Percentiles rank a stretch among this genome's conserved stretches.
Evolutionary conservation across 2,888 invertebrate species (phyloP).

Genomic region (Lithosia quadra): DNA sequence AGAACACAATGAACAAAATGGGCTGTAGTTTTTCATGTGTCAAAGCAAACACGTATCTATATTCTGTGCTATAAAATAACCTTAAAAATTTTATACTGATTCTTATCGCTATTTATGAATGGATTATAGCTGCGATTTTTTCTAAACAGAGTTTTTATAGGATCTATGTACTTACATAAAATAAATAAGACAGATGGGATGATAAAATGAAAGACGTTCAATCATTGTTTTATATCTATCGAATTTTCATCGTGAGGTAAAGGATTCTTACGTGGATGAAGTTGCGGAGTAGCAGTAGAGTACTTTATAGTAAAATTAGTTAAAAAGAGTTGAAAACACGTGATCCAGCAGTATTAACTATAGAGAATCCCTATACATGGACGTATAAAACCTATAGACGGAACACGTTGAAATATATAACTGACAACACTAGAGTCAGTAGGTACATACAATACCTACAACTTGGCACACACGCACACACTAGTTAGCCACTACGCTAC

Average conservation of each 20-base stretch:
- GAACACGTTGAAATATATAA: too few species aligned
- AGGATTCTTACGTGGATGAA: neutral
- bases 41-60: conserved; percentile 30
- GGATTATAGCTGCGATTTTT: neutral
- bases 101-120: conserved; percentile 27
- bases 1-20: conserved; percentile 34
- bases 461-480: too few species aligned
- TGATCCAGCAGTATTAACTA: neutral
- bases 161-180: conserved; percentile 4
- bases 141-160: neutral
- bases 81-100: conserved; percentile 38
- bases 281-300: neutral
- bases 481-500: too few species aligned
- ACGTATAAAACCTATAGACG: too few species aligned
- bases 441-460: too few species aligned
- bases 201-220: neutral
- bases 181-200: neutral
- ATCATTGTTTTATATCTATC: neutral
- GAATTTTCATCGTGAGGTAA: neutral
- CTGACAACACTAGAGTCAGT: too few species aligned
- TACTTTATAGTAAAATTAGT: conserved; percentile 3
- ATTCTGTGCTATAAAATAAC: conserved; percentile 32
- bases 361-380: too few species aligned
- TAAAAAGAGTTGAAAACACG: neutral
- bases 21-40: conserved; percentile 39